Evolutionary conservation across 2,797 vertebrate genomes (phyloP), one percentile per base, ranked within the genome.

Genomic region (Numenius phaeopus): DNA sequence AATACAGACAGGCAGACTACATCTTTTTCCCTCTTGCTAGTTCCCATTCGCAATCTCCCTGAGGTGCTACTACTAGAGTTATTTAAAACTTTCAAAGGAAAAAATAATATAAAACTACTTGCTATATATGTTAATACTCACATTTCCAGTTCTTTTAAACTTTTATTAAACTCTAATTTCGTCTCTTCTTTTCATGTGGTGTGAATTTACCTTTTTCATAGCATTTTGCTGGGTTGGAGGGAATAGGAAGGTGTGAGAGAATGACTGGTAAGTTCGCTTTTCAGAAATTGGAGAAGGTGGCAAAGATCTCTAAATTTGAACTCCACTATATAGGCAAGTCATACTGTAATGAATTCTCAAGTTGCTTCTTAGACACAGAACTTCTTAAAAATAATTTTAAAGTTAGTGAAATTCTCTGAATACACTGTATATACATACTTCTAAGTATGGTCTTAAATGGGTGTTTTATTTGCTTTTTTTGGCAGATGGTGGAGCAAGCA

Each of bases 401-500:
- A 58, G 5, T 77, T 77, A 55, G 37, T 77, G 13, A 37, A 64
- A 8, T 90, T 59, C 17, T 83, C 37, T 70, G 47, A 77, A 55
- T 75, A 37, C 3, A 27, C 1, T 69, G 16, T 18, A 2, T 62
- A 15, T 30, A 22, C 14, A 7, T 89, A n/a, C 8, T 76, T 89
- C 10, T n/a, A 67, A 57, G 6, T 46, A 10, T 55, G 24, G 12
- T 90, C 13, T 90, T 65, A 83, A 83, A 37, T 76, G 19, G 11
- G 46, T 14, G 44, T 73, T 50, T 69, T 23, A 14, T 90, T 69
- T 82, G 40, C 59, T 82, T 90, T 40, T 96, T 96, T 95, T 93
- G 82, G 96, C 98, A 99, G 99, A 99, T 98, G 99, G 99, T 70
- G 99, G 99, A n/a, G 99, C 99, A 12, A 99, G 98, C 94, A 99